Base-by-base conservation (phyloP, 2,113 vertebrate genomes). In the Carettochelys insculpta region DNA sequence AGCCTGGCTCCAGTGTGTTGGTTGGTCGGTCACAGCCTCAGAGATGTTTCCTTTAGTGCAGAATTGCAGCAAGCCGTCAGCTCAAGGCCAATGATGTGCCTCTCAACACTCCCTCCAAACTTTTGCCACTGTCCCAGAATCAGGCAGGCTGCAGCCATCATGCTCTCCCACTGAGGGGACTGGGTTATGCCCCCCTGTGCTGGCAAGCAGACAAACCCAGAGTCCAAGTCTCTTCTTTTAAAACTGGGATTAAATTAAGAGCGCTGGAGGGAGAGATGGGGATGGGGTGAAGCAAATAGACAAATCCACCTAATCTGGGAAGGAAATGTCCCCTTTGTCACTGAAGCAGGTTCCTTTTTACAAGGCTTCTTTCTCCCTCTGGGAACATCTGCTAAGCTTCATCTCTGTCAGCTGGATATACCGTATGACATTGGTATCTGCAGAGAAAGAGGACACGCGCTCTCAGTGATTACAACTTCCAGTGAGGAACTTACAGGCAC, bases 381-480 rank as follows among this genome's bases (percentile, higher is more conserved):
- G 99, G 96, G 98, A 98, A 93, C 98, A 98, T 87, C 99, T 98
- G 95, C 99, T 99, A 95, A 99, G 99, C 96, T 99, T 99, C 99
- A 99, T 99, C 97, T 99, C 99, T 45, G 99, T 99, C 98, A 99
- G 98, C 97, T 99, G 99, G 97, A 99, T 99, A 86, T 99, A 99
- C 95, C 99, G 98, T 97, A 99, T 98, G 95, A 98, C 99, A 47
- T 99, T 99, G 96, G 99, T 99, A 98, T 99, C 99, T 99, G 98
- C 41, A 94, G 89, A 77, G 92, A 96, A 88, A 97, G 89, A 96
- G 88, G 61, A 97, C 77, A 95, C 73, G 83, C 48, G 91, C 8
- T 1, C 16, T 77, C 0, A 2, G 43, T 85, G 58, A 91, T 95
- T 94, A 95, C 45, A 94, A 4, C 14, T 80, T 54, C 53, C 81